These are phyloP conservation scores for Boleophthalmus pectinirostris DNA, from an alignment of 2,113 vertebrate species.

Conservation along the genomic window DNA sequence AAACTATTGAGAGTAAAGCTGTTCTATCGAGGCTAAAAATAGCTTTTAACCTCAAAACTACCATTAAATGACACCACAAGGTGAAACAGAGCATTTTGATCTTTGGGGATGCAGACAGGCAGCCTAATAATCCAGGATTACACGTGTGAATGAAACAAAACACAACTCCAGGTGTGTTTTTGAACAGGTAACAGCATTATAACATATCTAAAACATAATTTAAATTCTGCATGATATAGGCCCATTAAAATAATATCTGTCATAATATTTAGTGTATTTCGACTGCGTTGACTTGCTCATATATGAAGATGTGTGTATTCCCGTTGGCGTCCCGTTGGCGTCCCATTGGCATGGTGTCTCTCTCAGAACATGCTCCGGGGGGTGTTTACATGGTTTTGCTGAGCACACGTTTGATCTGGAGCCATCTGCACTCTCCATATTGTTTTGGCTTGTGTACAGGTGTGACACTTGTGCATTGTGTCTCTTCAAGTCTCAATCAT, in stretches of 20 bases:
- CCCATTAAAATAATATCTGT: neutral
- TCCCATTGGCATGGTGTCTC: conserved; percentile 25
- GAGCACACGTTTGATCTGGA: conserved; percentile 58
- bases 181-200: too few relatives aligned
- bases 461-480: conserved; percentile 18
- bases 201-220: too few relatives aligned
- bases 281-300: neutral
- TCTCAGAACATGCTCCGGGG: conserved; percentile 18
- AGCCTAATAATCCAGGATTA: too few relatives aligned
- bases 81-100: too few relatives aligned
- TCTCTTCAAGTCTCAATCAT: neutral
- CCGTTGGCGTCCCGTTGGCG: conserved; percentile 23
- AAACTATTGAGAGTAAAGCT: too few relatives aligned
- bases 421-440: conserved; percentile 43
- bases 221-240: too few relatives aligned
- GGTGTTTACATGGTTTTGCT: conserved; percentile 41
- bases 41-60: too few relatives aligned
- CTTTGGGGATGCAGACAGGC: too few relatives aligned
- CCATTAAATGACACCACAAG: too few relatives aligned
- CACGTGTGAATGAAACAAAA: too few relatives aligned
- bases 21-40: too few relatives aligned
- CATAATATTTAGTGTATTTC: neutral
- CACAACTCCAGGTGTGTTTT: too few relatives aligned
- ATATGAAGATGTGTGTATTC: conserved; percentile 24
- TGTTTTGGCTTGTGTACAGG: conserved; percentile 50